Conservation (phyloP, 1,140 invertebrate species). For the Pseudomyrmex flavicornis region DNA sequence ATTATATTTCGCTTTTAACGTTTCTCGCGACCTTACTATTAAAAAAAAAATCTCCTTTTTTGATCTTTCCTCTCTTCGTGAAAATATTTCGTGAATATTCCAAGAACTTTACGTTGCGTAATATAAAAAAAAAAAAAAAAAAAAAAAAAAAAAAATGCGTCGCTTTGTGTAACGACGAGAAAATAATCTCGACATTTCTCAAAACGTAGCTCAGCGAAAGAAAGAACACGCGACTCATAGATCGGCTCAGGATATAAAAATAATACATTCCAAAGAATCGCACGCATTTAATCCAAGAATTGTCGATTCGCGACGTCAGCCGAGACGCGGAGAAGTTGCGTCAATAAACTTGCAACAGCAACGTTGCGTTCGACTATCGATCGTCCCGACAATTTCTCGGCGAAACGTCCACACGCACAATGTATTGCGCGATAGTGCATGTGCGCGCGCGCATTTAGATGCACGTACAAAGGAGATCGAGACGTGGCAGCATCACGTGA, state of each 20-base stretch:
- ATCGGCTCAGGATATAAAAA: neutral
- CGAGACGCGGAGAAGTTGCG: neutral
- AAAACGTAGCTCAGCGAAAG: neutral
- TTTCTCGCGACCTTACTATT: neutral
- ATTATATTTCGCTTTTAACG: slow-evolving; percentile 10
- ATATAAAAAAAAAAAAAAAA: neutral
- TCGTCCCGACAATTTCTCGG: slow-evolving; percentile 62
- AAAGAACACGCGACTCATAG: neutral
- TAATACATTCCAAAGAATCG: slow-evolving; percentile 31
- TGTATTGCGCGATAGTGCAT: slow-evolving; percentile 34
- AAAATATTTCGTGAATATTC: neutral
- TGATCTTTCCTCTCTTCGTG: neutral
- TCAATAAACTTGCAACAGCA: slow-evolving; percentile 35
- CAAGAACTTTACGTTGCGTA: neutral
- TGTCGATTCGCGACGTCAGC: slow-evolving; percentile 11
- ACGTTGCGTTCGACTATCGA: slow-evolving; percentile 67
- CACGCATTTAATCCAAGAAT: slow-evolving; percentile 10
- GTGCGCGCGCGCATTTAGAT: neutral
- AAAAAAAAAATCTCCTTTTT: neutral
- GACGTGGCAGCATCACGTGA: slow-evolving; percentile 39
- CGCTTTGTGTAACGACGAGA: neutral
- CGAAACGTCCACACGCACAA: slow-evolving; percentile 36
- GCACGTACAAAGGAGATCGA: slow-evolving; percentile 25
- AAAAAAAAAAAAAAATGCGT: neutral
- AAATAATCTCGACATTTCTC: neutral